Evolutionary conservation across 2,113 vertebrate species (phyloP).

Genomic region (Nipponia nippon): DNA sequence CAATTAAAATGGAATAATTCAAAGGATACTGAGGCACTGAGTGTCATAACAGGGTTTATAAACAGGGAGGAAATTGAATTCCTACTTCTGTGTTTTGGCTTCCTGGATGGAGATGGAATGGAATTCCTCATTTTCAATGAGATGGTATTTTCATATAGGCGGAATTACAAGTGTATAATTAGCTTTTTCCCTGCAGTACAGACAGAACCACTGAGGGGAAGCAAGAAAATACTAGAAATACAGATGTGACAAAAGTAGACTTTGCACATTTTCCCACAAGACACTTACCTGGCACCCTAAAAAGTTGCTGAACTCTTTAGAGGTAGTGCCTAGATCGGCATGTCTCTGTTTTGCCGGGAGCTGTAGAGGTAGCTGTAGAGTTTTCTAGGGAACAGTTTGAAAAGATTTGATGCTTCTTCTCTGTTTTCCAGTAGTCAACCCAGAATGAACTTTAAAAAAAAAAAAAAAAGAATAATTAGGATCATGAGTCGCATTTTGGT

Average conservation of each 20-base stretch:
- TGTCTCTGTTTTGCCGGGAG: accelerated
- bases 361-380: not conserved
- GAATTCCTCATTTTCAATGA: not conserved
- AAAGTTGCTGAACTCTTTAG: not conserved
- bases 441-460: not conserved
- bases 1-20: not conserved
- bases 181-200: not conserved
- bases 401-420: not conserved
- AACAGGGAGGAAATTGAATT: not conserved
- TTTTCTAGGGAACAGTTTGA: not conserved
- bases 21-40: not conserved
- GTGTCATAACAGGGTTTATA: not conserved
- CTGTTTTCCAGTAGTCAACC: not conserved
- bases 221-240: not conserved
- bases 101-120: not conserved
- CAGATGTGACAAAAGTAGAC: not conserved
- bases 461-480: not conserved
- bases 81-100: not conserved
- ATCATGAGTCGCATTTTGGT: not conserved
- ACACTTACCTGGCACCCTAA: not conserved
- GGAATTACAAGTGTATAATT: not conserved
- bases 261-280: not conserved
- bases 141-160: not conserved
- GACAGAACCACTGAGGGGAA: not conserved
- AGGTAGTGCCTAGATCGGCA: not conserved